Base-by-base conservation (phyloP, 2,797 vertebrate genomes). In the Enteromius viviparus region DNA sequence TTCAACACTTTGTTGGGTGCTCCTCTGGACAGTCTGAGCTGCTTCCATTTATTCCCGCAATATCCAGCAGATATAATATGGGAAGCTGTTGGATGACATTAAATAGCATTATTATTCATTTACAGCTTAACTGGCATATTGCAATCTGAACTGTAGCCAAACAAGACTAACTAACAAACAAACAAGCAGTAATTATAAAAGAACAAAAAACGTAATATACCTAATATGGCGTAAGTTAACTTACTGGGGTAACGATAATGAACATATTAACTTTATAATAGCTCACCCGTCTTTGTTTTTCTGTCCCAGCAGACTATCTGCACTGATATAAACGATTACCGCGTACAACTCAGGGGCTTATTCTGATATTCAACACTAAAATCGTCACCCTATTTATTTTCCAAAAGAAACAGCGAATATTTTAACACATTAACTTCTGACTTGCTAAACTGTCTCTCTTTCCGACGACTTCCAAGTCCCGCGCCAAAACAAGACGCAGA, bases 401-500 rank as follows among this genome's bases (percentile, higher is more conserved):
- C 23, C 15, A 45, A 21, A 70, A 81, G 3, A 72, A n/a, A 58
- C 4, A 3, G n/a, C 65, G 12, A 29, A 21, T 47, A 21, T 37
- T 72, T 72, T 23, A 12, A 72, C 11, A 71, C 7, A 5, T 12
- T 40, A 37, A 47, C 10, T 29, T 80, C 26, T 2, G 14, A 51
- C 49, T 62, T 29, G 1, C 3, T 47, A 53, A 53, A 7, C 51
- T n/a, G 6, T 21, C 32, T n/a, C 23, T 37, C 40, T 64, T 65
- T 7, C 3, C 34, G 68, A 64, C 11, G 0, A 34, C 3, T 45
- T 29, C 70, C 64, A 83, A 86, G 53, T 81, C 72, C 23, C 84
- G 84, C 87, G 87, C 87, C 40, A 77, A 88, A 87, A 80, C 51
- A n/a, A 71, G n/a, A 21, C 21, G 3, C 1, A 1, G 37, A 32